Base-by-base conservation (phyloP, 2,797 vertebrate genomes). In the Adrianichthys oophorus region DNA sequence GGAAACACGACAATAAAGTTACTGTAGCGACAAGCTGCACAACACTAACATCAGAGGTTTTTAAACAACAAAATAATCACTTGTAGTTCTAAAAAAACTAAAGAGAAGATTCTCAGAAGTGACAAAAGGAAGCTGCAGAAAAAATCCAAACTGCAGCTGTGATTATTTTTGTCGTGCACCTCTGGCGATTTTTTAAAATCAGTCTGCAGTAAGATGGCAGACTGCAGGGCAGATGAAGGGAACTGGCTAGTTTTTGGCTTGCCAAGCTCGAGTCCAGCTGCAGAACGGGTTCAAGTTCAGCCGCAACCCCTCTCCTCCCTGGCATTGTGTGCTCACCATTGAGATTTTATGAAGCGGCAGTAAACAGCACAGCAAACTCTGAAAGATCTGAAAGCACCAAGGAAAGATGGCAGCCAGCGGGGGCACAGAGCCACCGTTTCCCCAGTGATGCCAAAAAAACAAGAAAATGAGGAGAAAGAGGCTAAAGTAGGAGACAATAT, bases 311-410 rank as follows among this genome's bases (percentile, higher is more conserved):
- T 78, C 61, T 86, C 79, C 71, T 72, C 75, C 76, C 73, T 60
- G 51, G 76, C 69, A 79, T 90, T 92, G 89, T 91, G 82, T 49
- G 72, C 21, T 59, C 49, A 71, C 83, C 82, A 88, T 91, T 92
- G 65, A 89, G 84, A 78, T 72, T 90, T 89, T 86, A 90, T 89
- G 89, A 91, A 89, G 91, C 87, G 69, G 87, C 79, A 91, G 76
- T 92, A 90, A 91, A 82, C 52, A 61, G 78, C 76, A 85, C 82
- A 76, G 78, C 82, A 82, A 88, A 90, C 84, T 84, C 77, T 52
- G 79, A 83, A 83, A 76, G 56, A 62, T 61, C 78, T 83, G 68
- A 88, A 87, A 88, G 84, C 74, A 68, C 54, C 68, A 60, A 79
- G 78, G 74, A 79, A 78, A 70, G 83, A 82, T 59, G 72, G 80